Conservation (phyloP, 2,888 invertebrate genomes). For the Magallana nippona region DNA sequence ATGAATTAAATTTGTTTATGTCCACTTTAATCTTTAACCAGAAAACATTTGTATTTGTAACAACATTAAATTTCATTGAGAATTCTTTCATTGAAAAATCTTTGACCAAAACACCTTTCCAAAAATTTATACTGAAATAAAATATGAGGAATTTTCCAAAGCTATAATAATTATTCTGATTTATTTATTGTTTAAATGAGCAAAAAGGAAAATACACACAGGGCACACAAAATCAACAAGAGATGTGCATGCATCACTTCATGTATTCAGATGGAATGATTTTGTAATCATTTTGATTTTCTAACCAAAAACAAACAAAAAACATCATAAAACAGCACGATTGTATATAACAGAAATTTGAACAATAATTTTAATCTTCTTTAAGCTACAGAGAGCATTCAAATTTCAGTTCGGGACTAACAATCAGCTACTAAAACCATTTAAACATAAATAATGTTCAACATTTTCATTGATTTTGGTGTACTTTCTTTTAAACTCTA, state of each 20-base stretch:
- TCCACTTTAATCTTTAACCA: no score
- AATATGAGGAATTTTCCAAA: neutral
- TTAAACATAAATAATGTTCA: no score
- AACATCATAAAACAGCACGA: neutral
- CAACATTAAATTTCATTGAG: no score
- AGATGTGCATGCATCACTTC: neutral
- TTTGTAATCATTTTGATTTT: neutral
- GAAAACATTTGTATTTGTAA: no score
- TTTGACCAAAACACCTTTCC: neutral
- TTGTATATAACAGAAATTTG: neutral
- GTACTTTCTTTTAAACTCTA: no score
- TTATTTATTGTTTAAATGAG: neutral
- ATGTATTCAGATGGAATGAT: constrained; percentile 21
- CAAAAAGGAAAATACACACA: neutral
- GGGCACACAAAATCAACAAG: neutral
- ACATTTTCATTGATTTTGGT: no score
- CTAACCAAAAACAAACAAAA: neutral
- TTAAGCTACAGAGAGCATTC: no score
- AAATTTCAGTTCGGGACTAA: no score
- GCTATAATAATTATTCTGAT: neutral
- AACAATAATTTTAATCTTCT: no score
- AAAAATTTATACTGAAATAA: no score
- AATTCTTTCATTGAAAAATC: neutral
- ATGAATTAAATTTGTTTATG: no score
- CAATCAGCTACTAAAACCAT: no score